These are phyloP conservation scores for Montipora efflorescens DNA, from an alignment of 64 coral and sea anemone species.

Conservation along the genomic window DNA sequence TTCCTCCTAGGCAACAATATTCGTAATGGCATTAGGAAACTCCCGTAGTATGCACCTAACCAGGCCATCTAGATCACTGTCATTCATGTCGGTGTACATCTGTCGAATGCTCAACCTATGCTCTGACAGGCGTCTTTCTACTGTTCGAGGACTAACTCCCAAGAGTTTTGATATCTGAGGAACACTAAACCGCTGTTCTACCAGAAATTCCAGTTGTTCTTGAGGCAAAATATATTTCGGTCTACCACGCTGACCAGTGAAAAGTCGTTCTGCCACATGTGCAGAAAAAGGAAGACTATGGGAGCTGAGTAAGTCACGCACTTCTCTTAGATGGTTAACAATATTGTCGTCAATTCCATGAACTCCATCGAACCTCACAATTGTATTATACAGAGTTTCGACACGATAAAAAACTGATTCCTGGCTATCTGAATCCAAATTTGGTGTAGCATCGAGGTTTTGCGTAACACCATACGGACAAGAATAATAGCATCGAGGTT, in stretches of 20 bases:
- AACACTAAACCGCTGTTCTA: slow-evolving; percentile 19
- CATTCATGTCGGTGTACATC: too few species aligned
- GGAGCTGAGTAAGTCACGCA: slow-evolving; percentile 25
- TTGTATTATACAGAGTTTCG: slow-evolving; percentile 39
- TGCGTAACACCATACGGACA: too few species aligned
- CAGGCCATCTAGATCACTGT: too few species aligned
- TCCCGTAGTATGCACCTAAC: neutral
- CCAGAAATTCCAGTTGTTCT: neutral
- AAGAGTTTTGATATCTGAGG: slow-evolving; percentile 35
- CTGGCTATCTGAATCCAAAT: neutral
- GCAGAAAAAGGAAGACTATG: slow-evolving; percentile 8
- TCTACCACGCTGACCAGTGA: slow-evolving; percentile 40
- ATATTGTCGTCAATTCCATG: slow-evolving; percentile 19
- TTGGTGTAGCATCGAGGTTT: too few species aligned
- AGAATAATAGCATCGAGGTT: too few species aligned
- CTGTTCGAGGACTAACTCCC: too few species aligned
- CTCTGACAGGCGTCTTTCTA: too few species aligned
- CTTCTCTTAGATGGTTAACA: neutral
- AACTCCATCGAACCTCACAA: slow-evolving; percentile 45
- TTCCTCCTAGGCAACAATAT: slow-evolving; percentile 31
- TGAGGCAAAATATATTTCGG: slow-evolving; percentile 24
- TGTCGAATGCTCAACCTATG: too few species aligned
- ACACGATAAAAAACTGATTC: slow-evolving; percentile 22
- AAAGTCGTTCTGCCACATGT: slow-evolving; percentile 6
- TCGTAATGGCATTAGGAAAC: neutral